Evolutionary conservation across 2,797 vertebrate species (phyloP).

Genomic region (Syngnathus rostellatus): DNA sequence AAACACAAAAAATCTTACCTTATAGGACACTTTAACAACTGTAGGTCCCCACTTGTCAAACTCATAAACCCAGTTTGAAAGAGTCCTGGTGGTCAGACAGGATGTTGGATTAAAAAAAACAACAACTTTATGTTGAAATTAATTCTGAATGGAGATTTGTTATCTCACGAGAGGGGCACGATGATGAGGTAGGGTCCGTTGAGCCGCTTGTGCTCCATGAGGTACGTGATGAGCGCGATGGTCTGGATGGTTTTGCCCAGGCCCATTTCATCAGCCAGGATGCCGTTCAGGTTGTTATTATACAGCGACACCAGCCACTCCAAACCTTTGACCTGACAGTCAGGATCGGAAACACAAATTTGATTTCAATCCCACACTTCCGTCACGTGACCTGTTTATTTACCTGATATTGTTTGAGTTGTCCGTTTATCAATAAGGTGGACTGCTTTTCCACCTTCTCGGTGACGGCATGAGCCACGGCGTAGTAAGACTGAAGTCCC

Average conservation of each 20-base stretch:
- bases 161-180: constrained; percentile 85
- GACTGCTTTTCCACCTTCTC: constrained; percentile 94
- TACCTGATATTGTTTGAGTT: constrained; percentile 97
- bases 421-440: constrained; percentile 84
- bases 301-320: constrained; percentile 95
- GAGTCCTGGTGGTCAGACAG: constrained; percentile 68
- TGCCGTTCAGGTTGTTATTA: constrained; percentile 95
- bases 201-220: constrained; percentile 93
- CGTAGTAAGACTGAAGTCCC: constrained; percentile 89
- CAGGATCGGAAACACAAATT: no score
- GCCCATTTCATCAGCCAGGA: constrained; percentile 93
- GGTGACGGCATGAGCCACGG: constrained; percentile 91
- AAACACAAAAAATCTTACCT: constrained; percentile 62
- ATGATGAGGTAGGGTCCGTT: constrained; percentile 98
- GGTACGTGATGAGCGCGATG: constrained; percentile 96
- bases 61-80: constrained; percentile 97
- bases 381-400: not conserved
- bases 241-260: constrained; percentile 96
- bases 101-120: not conserved
- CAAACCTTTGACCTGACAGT: constrained; percentile 81
- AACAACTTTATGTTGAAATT: no score
- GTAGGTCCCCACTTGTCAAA: constrained; percentile 97
- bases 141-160: no score
- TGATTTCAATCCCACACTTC: no score
- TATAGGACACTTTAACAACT: constrained; percentile 94